Evolutionary conservation across 2,888 invertebrate species (phyloP).

Genomic region (Choristoneura rosaceana): DNA sequence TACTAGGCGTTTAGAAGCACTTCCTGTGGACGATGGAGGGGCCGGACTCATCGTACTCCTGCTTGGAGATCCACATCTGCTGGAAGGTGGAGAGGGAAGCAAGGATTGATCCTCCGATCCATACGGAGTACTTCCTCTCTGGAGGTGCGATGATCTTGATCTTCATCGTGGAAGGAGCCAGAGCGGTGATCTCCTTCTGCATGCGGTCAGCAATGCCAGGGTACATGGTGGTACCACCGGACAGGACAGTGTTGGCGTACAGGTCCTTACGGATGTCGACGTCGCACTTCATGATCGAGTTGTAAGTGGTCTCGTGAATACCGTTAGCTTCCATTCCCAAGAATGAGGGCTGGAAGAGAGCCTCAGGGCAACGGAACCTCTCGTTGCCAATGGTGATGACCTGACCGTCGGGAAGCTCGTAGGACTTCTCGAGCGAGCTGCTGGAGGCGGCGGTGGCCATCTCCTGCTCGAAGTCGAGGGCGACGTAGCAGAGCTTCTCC

Average conservation of each 20-base stretch:
- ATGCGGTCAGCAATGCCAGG: conserved; percentile 97
- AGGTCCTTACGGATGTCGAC: conserved; percentile 98
- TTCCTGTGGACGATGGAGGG: conserved; percentile 98
- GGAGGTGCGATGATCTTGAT: conserved; percentile 97
- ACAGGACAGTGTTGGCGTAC: conserved; percentile 97
- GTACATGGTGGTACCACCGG: conserved; percentile 98
- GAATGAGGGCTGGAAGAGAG: conserved; percentile 97
- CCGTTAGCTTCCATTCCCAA: conserved; percentile 95
- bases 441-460: conserved; percentile 97
- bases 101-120: conserved; percentile 97
- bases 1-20: conserved; percentile 86
- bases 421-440: conserved; percentile 96
- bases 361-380: conserved; percentile 97
- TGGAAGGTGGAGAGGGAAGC: conserved; percentile 97
- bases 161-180: conserved; percentile 96
- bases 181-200: conserved; percentile 96
- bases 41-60: conserved; percentile 98
- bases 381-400: conserved; percentile 97
- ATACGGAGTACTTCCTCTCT: conserved; percentile 97
- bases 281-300: conserved; percentile 99
- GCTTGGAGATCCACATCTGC: conserved; percentile 98
- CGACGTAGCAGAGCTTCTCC: conserved; percentile 96
- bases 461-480: conserved; percentile 96
- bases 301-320: conserved; percentile 96
- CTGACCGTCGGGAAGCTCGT: conserved; percentile 96